These are phyloP conservation scores for Podocnemis expansa DNA, from an alignment of 2,113 vertebrate genomes.

Conservation along the genomic window DNA sequence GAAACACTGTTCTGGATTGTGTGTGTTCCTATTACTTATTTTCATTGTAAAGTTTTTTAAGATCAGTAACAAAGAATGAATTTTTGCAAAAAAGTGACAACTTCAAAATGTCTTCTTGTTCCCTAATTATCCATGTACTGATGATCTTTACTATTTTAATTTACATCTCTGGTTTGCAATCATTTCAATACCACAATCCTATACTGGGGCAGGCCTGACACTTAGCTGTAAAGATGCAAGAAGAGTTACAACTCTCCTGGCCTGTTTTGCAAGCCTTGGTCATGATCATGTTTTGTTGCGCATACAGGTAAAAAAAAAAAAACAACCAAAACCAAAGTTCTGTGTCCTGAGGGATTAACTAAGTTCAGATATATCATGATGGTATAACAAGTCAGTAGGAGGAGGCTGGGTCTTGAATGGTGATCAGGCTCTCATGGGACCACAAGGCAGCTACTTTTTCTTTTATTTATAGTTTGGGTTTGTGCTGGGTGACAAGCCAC, in stretches of 20 bases:
- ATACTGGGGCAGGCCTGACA: no score
- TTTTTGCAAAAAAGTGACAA: neutral
- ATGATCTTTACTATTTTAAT: neutral
- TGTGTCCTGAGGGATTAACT: no score
- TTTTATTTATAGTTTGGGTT: fast-evolving
- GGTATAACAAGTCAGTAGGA: no score
- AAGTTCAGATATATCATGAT: no score
- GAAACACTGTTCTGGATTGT: neutral
- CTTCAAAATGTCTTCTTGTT: neutral
- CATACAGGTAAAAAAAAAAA: no score
- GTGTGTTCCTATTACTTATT: neutral
- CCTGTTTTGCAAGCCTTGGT: no score
- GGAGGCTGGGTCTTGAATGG: neutral
- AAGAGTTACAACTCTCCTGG: no score
- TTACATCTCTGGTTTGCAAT: no score
- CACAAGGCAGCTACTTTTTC: fast-evolving
- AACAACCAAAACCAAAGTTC: no score
- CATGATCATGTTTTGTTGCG: no score
- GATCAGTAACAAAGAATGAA: neutral
- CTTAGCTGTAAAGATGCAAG: no score
- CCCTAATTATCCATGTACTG: neutral
- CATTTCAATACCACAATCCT: neutral
- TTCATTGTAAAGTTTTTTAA: neutral
- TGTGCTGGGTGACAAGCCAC: fast-evolving
- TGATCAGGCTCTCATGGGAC: neutral